Evolutionary conservation across 1,140 invertebrate genomes (phyloP), one percentile per base, ranked within the genome.

Genomic region (Polypedilum vanderplanki): DNA sequence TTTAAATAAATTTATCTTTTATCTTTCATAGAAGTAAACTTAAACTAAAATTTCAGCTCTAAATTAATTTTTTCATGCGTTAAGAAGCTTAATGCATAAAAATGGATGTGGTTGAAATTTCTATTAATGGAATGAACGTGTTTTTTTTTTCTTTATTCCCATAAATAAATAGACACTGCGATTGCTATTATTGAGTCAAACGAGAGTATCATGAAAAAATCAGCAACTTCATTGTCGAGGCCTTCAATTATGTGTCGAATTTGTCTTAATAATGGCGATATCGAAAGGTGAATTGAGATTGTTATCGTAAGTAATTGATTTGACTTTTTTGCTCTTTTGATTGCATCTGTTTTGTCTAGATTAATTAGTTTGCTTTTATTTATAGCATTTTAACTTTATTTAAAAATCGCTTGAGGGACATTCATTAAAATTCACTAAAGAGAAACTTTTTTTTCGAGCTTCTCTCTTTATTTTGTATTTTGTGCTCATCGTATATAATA

Each of bases 191-290:
- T 33, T 33, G 24, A 33, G 24, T 33, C 24, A 33, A 33, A 5
- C 46, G 8, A 57, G 46, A 57, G 12, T 4, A 20, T 70, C 17
- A 22, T 22, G 20, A 70, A 70, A 20, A 70, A 18, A 70, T 0
- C 65, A 20, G 17, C 17, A 10, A 7, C 65, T 10, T 20, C 20
- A 20, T 22, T 70, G 18, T 22, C 65, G 18, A 70, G 18, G 18
- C 20, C 65, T 20, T 70, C 65, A 18, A 70, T 70, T 70, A 70
- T 70, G 17, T 70, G 65, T 18, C 65, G 65, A 4, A 70, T 70
- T 18, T 70, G 65, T 18, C 17, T 20, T 10, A 70, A n/a, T n/a
- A 70, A 70, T 12, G 17, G 18, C 9, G 18, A 70, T 10, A 4
- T n/a, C 20, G 65, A 70, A 22, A 70, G 65, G 65, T 70, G 20